Evolutionary conservation across 2,113 vertebrate genomes (phyloP), one percentile per base, ranked within the genome.

Genomic region (Cheilinus undulatus): DNA sequence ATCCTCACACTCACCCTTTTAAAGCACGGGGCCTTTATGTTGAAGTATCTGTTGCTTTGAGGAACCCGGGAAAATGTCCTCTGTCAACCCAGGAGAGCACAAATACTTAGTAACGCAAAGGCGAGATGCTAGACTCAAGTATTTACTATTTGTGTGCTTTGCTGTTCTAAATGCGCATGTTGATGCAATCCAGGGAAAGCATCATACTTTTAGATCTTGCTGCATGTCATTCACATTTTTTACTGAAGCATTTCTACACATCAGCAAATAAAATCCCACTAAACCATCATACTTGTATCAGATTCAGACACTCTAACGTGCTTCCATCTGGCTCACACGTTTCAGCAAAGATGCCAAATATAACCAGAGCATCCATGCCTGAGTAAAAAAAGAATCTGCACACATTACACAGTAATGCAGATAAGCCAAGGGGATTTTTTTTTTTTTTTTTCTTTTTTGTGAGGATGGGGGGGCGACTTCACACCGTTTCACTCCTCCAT

Each of bases 301-400:
- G 69, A 86, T 84, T 86, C 54, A 82, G 82, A 86, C 82, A 76
- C 59, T 78, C 80, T 86, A 80, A 75, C 79, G 69, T 75, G 65
- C 70, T 83, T 91, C 80, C 88, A 91, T 91, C 91, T 91, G 91
- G 88, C 87, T 89, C 78, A 68, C 80, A 86, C 80, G 66, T 84
- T 83, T 56, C 69, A 75, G 77, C 78, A 86, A 88, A 86, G 72
- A 87, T 80, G 84, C 83, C 78, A 89, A 89, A 86, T 86, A 82
- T 86, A 87, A 88, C 81, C 83, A 80, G 76, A 85, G 83, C 76
- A 72, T 76, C 80, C 79, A 69, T 69, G 75, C 71, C 87, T 50
- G 57, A 88, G 69, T 73, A 75, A 77, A 83, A 77, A 88, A 82
- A 83, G 67, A 85, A 74, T 82, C 81, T 51, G 86, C 84, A 82